Conservation (phyloP, 1,140 invertebrate genomes). For the Brachionus manjavacas region DNA sequence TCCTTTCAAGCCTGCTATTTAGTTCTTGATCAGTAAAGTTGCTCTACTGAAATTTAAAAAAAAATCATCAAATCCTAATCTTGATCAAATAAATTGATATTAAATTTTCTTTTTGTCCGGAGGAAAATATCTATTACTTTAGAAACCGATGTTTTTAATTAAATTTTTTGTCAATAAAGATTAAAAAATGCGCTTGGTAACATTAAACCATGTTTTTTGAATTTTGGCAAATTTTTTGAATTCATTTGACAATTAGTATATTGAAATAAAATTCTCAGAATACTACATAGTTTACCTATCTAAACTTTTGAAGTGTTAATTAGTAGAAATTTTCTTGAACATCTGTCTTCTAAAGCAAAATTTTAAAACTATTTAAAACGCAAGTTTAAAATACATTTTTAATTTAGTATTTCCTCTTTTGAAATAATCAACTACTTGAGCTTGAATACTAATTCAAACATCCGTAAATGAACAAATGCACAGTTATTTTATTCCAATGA, state of each 20-base stretch:
- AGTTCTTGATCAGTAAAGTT: background rate
- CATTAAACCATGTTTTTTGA: background rate
- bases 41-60: background rate
- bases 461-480: constrained; percentile 9
- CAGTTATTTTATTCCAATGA: background rate
- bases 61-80: background rate
- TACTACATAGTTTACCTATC: constrained; percentile 18
- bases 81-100: background rate
- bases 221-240: background rate
- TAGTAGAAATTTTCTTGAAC: background rate
- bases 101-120: background rate
- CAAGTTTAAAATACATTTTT: constrained; percentile 5
- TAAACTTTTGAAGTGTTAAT: constrained; percentile 24
- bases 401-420: constrained; percentile 35
- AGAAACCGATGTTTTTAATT: constrained; percentile 6
- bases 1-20: background rate
- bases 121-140: background rate
- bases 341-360: background rate
- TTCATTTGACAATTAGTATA: background rate
- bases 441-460: constrained; percentile 17
- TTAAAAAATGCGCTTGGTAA: background rate
- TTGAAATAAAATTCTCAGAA: background rate
- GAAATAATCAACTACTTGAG: constrained; percentile 23
- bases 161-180: background rate
- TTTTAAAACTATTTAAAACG: constrained; percentile 13